Base-by-base conservation (phyloP, 2,113 vertebrate species). In the Entelurus aequoreus region DNA sequence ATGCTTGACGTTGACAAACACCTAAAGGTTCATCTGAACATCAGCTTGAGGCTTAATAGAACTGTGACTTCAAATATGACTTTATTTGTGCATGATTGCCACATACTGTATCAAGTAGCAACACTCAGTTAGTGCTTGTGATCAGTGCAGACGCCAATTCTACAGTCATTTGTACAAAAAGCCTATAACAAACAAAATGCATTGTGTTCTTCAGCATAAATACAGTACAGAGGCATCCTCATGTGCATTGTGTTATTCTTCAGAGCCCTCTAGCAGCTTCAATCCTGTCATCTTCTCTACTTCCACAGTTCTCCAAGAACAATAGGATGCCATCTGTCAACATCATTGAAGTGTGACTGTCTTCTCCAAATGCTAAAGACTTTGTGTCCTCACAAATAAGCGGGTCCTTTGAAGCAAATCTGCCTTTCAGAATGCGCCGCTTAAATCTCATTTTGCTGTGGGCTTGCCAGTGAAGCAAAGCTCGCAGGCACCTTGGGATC, bases 321-420 rank as follows among this genome's bases (percentile, higher is more conserved):
- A 88, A 87, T 54, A 70, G 82, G 77, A 86, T 79, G 71, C 80
- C 86, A 72, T 90, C 88, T 69, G 85, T 90, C 77, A 89, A 89
- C 84, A 87, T 90, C 81, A 90, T 88, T 21, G 85, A 89, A 74
- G 88, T 90, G 85, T 90, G 88, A 89, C 74, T 64, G 60, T 44
- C 77, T 51, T 65, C 61, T 78, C 66, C 71, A 65, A 60, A 58
- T 68, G 49, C 48, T 28, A 63, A 76, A 71, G 62, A 81, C 69
- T 72, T 75, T 75, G 69, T 71, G 72, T 74, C 71, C 71, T 67
- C 65, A 54, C 66, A 76, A 72, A 72, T 62, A 66, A 63, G 69
- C 48, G 6, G 65, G 62, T 70, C 59, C 38, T 40, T 68, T 69
- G 40, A 68, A 63, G 78, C 62, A 66, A 63, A 65, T 82, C 77